Evolutionary conservation across 2,888 invertebrate species (phyloP).

Genomic region (Meliscaeva auricollis): DNA sequence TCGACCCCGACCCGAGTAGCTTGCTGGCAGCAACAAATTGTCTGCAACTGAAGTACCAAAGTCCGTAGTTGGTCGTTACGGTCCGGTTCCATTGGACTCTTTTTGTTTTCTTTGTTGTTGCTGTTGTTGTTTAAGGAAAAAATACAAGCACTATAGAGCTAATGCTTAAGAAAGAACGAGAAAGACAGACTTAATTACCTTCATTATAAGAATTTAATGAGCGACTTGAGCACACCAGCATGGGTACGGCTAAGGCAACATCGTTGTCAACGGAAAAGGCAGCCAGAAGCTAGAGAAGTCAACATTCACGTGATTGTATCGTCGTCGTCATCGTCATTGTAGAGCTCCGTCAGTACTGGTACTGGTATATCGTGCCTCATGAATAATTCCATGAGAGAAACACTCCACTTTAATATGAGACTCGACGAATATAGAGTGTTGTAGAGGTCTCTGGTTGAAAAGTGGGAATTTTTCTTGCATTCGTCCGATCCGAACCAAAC

Average conservation of each 20-base stretch:
- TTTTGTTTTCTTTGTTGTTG: slow-evolving; percentile 31
- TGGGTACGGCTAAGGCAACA: slow-evolving; percentile 35
- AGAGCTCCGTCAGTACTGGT: slow-evolving; percentile 36
- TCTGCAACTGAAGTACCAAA: slow-evolving; percentile 9
- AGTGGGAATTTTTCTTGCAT: slow-evolving; percentile 70
- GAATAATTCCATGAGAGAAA: slow-evolving; percentile 73
- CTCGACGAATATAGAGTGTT: slow-evolving; percentile 31
- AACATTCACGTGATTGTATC: slow-evolving; percentile 37
- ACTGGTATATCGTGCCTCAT: slow-evolving; percentile 67
- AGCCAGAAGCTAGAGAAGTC: slow-evolving; percentile 25
- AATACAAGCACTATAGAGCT: slow-evolving; percentile 16
- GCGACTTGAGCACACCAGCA: slow-evolving; percentile 70
- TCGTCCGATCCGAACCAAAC: slow-evolving; percentile 39
- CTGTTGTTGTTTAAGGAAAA: slow-evolving; percentile 1
- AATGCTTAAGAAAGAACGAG: slow-evolving; percentile 65
- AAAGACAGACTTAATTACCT: slow-evolving; percentile 74
- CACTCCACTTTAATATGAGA: slow-evolving; percentile 59
- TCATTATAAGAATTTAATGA: slow-evolving; percentile 76
- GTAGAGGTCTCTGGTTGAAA: slow-evolving; percentile 42
- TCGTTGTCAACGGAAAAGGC: slow-evolving; percentile 27
- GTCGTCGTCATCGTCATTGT: background rate
- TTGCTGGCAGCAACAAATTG: slow-evolving; percentile 54
- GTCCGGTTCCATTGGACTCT: slow-evolving; percentile 63
- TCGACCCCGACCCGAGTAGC: slow-evolving; percentile 67
- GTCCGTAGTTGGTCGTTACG: slow-evolving; percentile 65